Conservation (phyloP, 1,140 invertebrate genomes). For the Heliconius eleuchia region DNA sequence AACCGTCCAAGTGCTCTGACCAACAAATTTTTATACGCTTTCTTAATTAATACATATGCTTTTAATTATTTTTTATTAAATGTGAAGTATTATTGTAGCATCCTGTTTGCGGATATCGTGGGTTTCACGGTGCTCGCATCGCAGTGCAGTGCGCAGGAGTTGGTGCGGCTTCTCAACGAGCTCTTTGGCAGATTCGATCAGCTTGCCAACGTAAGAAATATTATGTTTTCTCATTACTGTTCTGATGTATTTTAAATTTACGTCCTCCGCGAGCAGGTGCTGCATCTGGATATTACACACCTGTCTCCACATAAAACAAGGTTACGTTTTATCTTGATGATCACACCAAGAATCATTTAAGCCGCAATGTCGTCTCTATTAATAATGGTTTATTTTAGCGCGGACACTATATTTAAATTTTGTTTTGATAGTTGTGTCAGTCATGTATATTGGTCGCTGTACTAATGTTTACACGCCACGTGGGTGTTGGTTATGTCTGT, state of each 20-base stretch:
- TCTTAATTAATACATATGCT: no score
- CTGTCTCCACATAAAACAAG: constrained; percentile 18
- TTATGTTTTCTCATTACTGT: constrained; percentile 11
- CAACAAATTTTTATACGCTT: no score
- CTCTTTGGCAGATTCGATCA: constrained; percentile 97
- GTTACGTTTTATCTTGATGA: constrained; percentile 28
- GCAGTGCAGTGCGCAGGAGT: constrained; percentile 89
- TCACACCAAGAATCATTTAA: constrained; percentile 20
- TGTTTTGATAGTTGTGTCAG: constrained; percentile 23
- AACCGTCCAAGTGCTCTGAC: no score
- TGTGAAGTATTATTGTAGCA: constrained; percentile 82
- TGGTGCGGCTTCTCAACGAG: constrained; percentile 93
- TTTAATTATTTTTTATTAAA: not conserved
- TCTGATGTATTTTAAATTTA: not conserved
- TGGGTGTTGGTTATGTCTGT: not conserved
- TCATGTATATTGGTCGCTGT: not conserved
- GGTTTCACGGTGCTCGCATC: constrained; percentile 97
- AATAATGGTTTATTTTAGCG: constrained; percentile 28
- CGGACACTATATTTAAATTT: constrained; percentile 23
- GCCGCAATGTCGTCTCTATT: constrained; percentile 24
- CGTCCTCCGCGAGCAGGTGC: constrained; percentile 15
- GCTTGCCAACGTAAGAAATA: constrained; percentile 88
- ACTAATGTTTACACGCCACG: constrained; percentile 6
- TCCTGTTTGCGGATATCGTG: constrained; percentile 97
- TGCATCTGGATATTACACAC: constrained; percentile 19